Evolutionary conservation across 2,797 vertebrate species (phyloP).

Genomic region (Morus bassanus): DNA sequence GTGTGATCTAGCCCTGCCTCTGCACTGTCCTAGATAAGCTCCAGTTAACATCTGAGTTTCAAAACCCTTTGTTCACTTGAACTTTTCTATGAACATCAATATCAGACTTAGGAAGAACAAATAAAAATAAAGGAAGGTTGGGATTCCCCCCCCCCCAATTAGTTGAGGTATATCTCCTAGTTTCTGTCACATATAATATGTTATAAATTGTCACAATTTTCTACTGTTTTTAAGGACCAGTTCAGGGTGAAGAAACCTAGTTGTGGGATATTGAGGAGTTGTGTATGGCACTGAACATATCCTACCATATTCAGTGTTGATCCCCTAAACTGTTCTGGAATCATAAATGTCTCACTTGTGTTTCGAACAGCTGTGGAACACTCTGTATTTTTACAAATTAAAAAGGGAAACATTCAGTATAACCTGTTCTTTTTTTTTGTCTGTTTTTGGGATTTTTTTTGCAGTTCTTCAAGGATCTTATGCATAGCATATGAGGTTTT

Average conservation of each 20-base stretch:
- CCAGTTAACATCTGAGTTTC: not conserved
- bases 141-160: not conserved
- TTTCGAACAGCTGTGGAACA: not conserved
- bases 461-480: slow-evolving; percentile 77
- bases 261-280: not conserved
- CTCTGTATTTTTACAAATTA: not conserved
- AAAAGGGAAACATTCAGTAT: not conserved
- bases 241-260: not conserved
- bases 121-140: not conserved
- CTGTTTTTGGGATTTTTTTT: not conserved
- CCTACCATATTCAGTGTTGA: not conserved
- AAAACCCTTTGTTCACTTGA: not conserved
- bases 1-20: not conserved
- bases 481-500: slow-evolving; percentile 90
- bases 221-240: not conserved
- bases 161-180: not conserved
- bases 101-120: not conserved
- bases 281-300: not conserved
- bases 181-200: not conserved
- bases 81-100: not conserved
- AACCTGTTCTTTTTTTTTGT: not conserved
- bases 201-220: not conserved
- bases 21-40: not conserved
- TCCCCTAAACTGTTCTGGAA: not conserved
- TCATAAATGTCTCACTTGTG: not conserved